Evolutionary conservation across 2,797 vertebrate genomes (phyloP), one percentile per base, ranked within the genome.

Genomic region (Schizothorax lantsangensis): DNA sequence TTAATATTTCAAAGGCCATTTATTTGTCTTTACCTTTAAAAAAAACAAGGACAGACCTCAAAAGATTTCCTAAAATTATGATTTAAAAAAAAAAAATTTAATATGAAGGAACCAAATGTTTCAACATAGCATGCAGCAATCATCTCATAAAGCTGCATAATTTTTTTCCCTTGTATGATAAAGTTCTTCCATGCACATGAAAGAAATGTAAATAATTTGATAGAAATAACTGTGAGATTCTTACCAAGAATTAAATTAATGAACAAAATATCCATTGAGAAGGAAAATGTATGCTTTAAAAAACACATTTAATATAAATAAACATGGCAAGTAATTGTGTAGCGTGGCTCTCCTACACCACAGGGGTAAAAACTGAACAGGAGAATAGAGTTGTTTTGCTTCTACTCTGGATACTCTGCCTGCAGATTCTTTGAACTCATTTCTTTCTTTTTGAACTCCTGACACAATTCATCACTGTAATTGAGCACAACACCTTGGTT

Each of bases 391-490:
- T 33, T 23, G 52, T 71, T 45, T 64, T 73, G 57, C 43, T 85
- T 83, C 66, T 54, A 38, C 83, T 82, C n/a, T 84, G 69, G 17
- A 86, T 36, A 30, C 30, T 79, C 40, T 64, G 5, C 57, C 47
- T 79, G 43, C 5, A 66, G 68, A 38, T 84, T 47, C 43, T 81
- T 66, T 84, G 33, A 86, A 84, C n/a, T 36, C 43, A 19, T 62
- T 79, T 79, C 23, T 79, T 79, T 62, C 38, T 26, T 79, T 79
- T 43, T 80, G 85, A 40, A 87, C 73, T 83, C 54, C 66, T 87
- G 26, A 87, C 66, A 89, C 54, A 87, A 89, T 52, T 85, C 45
- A 84, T 72, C 75, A 81, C 68, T 77, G 54, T 81, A 86, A 89
- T 79, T 71, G 40, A 84, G 26, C 38, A 62, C 21, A 79, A 79